A percentile compares a stretch with the other conserved stretches of the same genome.
These are phyloP conservation scores for Cichlasoma orientale DNA, from an alignment of 2,797 vertebrate species.

Conservation along the genomic window DNA sequence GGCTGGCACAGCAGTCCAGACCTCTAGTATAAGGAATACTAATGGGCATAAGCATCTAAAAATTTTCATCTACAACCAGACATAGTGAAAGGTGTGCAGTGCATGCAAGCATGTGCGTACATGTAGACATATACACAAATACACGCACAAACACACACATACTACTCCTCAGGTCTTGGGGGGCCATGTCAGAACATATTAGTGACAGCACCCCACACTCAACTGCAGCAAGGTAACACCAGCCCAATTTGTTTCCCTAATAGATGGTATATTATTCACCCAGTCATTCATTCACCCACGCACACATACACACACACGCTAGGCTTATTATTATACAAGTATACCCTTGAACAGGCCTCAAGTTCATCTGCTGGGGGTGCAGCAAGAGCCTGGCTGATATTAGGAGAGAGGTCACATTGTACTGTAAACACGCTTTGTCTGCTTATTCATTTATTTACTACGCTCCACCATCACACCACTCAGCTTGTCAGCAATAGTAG, in stretches of 20 bases:
- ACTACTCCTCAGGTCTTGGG: conserved; percentile 61
- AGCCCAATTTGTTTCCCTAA: conserved; percentile 80
- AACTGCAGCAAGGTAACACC: conserved; percentile 62
- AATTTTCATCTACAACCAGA: neutral
- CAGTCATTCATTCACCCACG: conserved; percentile 64
- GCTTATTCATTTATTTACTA: conserved; percentile 83
- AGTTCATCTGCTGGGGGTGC: conserved; percentile 76
- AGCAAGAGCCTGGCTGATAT: conserved; percentile 70
- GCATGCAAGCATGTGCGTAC: neutral
- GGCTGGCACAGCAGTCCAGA: neutral
- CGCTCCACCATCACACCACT: conserved; percentile 65
- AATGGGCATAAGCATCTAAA: neutral
- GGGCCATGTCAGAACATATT: conserved; percentile 76
- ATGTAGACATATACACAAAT: conserved; percentile 12
- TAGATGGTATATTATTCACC: conserved; percentile 80
- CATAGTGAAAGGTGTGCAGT: neutral
- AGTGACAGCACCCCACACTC: conserved; percentile 74
- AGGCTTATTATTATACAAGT: conserved; percentile 76
- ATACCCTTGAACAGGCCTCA: conserved; percentile 81
- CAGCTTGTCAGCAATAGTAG: conserved; percentile 70
- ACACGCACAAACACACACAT: conserved; percentile 39
- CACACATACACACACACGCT: conserved; percentile 29
- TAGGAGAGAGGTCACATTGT: conserved; percentile 82
- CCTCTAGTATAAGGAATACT: neutral
- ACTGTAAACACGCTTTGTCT: conserved; percentile 79